Evolutionary conservation across 2,888 invertebrate species (phyloP), one percentile per base, ranked within the genome.

Genomic region (Luffia ferchaultella): DNA sequence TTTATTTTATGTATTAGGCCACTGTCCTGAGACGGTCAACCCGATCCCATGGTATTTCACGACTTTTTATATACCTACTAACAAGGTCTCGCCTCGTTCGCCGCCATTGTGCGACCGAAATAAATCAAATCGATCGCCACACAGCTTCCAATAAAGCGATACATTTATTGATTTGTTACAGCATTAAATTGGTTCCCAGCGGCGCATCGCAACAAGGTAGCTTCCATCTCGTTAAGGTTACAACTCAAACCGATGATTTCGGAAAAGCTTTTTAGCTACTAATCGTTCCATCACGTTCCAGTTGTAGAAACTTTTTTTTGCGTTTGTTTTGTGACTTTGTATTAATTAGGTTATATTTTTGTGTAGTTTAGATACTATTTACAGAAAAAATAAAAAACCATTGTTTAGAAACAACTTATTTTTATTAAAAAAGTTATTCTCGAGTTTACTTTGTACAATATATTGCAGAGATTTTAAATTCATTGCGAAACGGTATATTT

Each of bases 131-230:
- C 73, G 77, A 72, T 78, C 74, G 67, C 71, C 70, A 72, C 77
- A 76, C 74, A 74, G 79, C 76, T 80, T 75, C 79, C 76, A 82
- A 82, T 80, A 83, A 82, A 82, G 72, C 75, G 80, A 79, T 74
- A 80, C 77, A 78, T 83, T 82, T 83, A 83, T 82, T 82, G 79
- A 83, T 83, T 82, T 83, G 82, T 82, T 80, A 82, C 79, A 83
- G 74, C 65, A 72, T 73, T 74, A 80, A 82, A 80, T 82, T 78
- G 79, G 79, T 80, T 83, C 80, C 73, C 80, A 80, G 75, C 76
- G 70, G 73, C 67, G 73, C 66, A 69, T 65, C 73, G 65, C 64
- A 67, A 52, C 49, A 49, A 41, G 46, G 49, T 47, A 20, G 48
- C 40, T 2, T 9, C 7, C 19, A 17, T n/a, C 15, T 47, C 45